phyloP scores from a whole-genome alignment of 2,888 invertebrate genomes.

The Steinernema scapterisci region DNA sequence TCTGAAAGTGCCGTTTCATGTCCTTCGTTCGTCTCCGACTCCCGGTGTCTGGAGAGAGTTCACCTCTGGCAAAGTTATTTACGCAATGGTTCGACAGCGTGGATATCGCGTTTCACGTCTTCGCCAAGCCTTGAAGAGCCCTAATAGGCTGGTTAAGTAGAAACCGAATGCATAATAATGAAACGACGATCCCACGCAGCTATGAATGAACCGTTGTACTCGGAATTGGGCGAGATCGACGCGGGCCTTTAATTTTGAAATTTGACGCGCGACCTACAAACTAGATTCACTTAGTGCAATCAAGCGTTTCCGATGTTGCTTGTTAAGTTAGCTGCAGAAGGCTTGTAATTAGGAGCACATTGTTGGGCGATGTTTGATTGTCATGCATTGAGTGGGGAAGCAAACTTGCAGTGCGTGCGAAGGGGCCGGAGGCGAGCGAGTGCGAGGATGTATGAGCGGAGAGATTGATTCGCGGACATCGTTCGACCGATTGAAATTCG shows the following conservation, averaged over 20 bases:
- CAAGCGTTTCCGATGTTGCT: slow-evolving; percentile 24
- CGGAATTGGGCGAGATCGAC: too few species aligned
- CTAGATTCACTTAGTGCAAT: slow-evolving; percentile 24
- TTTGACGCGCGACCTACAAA: slow-evolving; percentile 28
- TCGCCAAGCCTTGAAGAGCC: too few species aligned
- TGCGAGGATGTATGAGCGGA: slow-evolving; percentile 4
- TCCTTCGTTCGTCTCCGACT: too few species aligned
- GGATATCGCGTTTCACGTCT: too few species aligned
- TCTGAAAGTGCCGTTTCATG: neutral
- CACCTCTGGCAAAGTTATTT: too few species aligned
- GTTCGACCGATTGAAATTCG: slow-evolving; percentile 28
- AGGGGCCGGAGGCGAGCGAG: neutral
- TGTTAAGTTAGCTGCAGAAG: slow-evolving; percentile 11
- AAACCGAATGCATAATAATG: too few species aligned
- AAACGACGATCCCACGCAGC: too few species aligned
- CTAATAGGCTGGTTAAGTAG: too few species aligned
- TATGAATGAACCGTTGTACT: too few species aligned
- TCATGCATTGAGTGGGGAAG: neutral
- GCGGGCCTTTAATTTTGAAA: neutral
- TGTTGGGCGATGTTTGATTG: slow-evolving; percentile 17
- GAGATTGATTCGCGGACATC: slow-evolving; percentile 30
- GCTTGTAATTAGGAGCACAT: slow-evolving; percentile 26
- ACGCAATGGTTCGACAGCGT: too few species aligned
- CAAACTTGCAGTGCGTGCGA: neutral
- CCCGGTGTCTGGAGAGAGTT: too few species aligned